Conservation (phyloP, 1,140 invertebrate genomes). For the Nephila pilipes region DNA sequence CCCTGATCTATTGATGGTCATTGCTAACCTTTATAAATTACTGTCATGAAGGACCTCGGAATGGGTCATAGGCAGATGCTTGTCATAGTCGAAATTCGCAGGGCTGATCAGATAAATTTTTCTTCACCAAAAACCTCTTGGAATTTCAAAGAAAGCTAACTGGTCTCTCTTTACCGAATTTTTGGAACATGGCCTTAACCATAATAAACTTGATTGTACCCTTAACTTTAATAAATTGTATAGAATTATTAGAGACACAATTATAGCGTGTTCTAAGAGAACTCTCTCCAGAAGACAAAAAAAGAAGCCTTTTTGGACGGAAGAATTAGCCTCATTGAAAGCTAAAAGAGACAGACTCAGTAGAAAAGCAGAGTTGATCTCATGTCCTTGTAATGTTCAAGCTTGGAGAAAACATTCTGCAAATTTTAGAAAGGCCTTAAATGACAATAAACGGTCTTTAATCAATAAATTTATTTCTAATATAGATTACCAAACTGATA, state of each 20-base stretch:
- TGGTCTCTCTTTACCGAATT: no score
- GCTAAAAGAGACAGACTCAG: neutral
- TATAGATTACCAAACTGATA: no score
- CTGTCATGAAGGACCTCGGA: neutral
- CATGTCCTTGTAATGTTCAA: neutral
- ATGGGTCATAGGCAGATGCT: constrained; percentile 29
- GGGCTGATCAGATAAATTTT: neutral
- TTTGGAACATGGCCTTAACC: no score
- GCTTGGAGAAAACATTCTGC: constrained; percentile 30
- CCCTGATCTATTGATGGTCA: constrained; percentile 45
- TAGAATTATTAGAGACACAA: neutral
- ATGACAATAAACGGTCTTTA: no score
- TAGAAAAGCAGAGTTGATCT: constrained; percentile 9
- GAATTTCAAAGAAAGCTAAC: no score
- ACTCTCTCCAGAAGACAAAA: neutral
- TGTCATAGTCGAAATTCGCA: neutral
- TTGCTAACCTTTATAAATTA: neutral
- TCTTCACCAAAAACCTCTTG: no score
- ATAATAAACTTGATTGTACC: neutral
- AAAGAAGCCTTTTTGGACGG: neutral
- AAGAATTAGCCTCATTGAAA: neutral
- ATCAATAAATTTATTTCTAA: no score
- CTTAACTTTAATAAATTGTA: neutral
- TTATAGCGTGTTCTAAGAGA: neutral
- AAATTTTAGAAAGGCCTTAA: neutral